These are phyloP conservation scores for Lasioglossum villosulum DNA, from an alignment of 2,888 invertebrate genomes.

Conservation along the genomic window DNA sequence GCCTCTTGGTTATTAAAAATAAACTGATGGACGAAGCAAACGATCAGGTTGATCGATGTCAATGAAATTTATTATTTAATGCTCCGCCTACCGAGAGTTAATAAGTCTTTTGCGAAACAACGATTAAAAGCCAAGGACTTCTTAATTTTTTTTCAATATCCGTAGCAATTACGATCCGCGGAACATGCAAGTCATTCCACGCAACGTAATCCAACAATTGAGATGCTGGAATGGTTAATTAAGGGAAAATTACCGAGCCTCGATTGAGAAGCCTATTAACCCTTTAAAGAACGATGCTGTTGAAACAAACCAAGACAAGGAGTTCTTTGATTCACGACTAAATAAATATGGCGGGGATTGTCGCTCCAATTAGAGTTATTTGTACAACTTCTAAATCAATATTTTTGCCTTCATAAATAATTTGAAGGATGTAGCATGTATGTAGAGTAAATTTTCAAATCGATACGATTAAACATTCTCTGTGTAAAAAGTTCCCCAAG, in stretches of 20 bases:
- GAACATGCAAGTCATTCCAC: not conserved
- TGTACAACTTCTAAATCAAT: no score
- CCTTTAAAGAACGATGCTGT: not conserved
- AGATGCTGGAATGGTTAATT: not conserved
- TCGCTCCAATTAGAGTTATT: no score
- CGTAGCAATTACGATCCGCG: not conserved
- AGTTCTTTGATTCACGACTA: not conserved
- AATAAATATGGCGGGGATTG: no score
- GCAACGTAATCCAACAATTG: not conserved
- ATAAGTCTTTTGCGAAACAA: slow-evolving; percentile 1
- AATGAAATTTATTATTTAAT: not conserved
- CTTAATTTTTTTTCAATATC: not conserved
- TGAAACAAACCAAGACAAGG: not conserved
- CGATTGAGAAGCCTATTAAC: not conserved
- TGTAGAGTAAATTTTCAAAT: no score
- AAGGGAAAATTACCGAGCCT: not conserved
- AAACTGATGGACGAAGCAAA: no score
- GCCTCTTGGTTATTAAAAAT: no score
- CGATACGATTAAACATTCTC: no score
- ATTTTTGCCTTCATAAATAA: no score
- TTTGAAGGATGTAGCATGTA: no score
- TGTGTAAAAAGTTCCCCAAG: no score
- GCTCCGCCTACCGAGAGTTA: not conserved
- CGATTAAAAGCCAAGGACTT: not conserved
- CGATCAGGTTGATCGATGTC: not conserved